A percentile compares a stretch with the other conserved stretches of the same genome.
Evolutionary conservation across 2,113 vertebrate species (phyloP).

Genomic region (Alaudala cheleensis): DNA sequence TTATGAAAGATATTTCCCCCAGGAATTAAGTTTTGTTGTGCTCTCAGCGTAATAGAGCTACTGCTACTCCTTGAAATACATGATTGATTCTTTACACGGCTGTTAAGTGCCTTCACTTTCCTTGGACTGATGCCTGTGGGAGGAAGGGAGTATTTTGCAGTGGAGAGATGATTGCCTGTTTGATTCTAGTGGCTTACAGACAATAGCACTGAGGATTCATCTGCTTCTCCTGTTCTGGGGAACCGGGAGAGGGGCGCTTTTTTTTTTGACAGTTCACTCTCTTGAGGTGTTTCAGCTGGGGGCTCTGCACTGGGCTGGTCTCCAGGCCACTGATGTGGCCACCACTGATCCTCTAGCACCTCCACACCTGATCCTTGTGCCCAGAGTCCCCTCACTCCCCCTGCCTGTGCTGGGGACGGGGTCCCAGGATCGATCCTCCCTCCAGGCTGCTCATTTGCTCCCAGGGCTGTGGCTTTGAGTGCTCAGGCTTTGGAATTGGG

Average conservation of each 20-base stretch:
- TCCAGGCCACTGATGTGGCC: neutral
- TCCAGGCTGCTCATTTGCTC: neutral
- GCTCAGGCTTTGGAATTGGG: neutral
- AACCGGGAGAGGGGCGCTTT: neutral
- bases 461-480: neutral
- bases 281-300: neutral
- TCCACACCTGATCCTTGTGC: neutral
- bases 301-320: neutral
- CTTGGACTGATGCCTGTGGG: conserved; percentile 65
- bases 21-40: conserved; percentile 63
- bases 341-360: neutral
- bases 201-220: conserved; percentile 40
- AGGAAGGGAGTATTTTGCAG: conserved; percentile 60
- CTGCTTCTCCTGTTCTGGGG: neutral
- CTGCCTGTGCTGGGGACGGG: fast-evolving
- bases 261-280: neutral
- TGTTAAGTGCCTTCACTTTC: conserved; percentile 65
- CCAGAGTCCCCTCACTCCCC: neutral
- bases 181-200: conserved; percentile 47
- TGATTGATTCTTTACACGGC: conserved; percentile 66
- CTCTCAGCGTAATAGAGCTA: conserved; percentile 57
- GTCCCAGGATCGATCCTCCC: fast-evolving
- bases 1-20: conserved; percentile 57
- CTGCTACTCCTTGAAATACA: conserved; percentile 57
- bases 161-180: conserved; percentile 48